Conservation (phyloP, 2,113 vertebrate species). For the Chionis minor region DNA sequence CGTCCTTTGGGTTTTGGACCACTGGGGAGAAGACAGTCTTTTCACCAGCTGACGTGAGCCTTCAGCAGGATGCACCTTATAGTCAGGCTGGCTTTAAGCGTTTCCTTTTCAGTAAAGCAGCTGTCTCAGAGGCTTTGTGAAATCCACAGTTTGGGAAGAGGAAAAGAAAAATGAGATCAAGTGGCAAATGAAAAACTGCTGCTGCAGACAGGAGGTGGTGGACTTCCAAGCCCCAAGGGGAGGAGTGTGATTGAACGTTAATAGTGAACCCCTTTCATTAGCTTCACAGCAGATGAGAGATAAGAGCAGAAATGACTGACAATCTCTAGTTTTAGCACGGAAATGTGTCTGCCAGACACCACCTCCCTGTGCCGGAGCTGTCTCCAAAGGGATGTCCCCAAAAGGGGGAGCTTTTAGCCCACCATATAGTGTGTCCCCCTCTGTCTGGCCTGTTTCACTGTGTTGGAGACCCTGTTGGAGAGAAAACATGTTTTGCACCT, state of each 20-base stretch:
- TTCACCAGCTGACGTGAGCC: slow-evolving; percentile 1
- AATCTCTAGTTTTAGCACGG: not conserved
- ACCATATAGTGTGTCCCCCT: not conserved
- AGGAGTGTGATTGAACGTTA: not conserved
- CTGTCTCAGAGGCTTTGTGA: not conserved
- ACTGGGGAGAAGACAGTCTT: not conserved
- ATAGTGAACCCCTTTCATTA: slow-evolving; percentile 41
- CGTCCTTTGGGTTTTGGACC: not conserved
- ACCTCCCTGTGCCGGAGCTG: not conserved
- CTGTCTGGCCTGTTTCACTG: not conserved
- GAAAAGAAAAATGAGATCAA: slow-evolving; percentile 32
- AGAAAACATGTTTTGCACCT: not conserved
- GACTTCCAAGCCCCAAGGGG: not conserved
- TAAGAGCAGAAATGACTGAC: not conserved
- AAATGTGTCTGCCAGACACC: slow-evolving; percentile 21
- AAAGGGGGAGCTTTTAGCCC: slow-evolving; percentile 65
- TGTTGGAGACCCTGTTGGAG: not conserved
- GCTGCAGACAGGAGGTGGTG: not conserved
- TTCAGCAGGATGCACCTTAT: slow-evolving; percentile 7
- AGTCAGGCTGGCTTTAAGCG: not conserved
- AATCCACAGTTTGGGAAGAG: not conserved
- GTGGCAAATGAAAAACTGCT: not conserved
- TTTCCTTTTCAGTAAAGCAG: slow-evolving; percentile 11
- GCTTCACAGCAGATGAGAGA: slow-evolving; percentile 1
- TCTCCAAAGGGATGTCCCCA: slow-evolving; percentile 52